Evolutionary conservation across 1,140 invertebrate species (phyloP).

Genomic region (Leptoteleia sp.): DNA sequence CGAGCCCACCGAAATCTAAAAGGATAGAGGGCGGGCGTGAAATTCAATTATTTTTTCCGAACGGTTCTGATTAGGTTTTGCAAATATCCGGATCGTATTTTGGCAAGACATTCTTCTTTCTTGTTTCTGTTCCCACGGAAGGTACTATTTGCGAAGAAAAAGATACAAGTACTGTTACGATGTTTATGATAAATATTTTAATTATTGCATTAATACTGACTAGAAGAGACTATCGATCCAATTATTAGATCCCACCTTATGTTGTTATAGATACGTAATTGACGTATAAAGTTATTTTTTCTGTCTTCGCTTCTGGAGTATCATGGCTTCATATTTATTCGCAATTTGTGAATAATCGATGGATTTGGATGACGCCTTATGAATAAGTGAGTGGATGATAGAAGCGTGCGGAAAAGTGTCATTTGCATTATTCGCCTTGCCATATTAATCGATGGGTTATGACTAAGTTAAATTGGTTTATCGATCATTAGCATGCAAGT

Average conservation of each 20-base stretch:
- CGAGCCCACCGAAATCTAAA: conserved; percentile 1
- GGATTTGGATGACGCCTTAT: conserved; percentile 33
- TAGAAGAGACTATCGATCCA: conserved; percentile 1
- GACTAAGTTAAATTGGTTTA: conserved; percentile 66
- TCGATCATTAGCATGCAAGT: conserved; percentile 51
- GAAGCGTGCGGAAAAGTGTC: conserved; percentile 46
- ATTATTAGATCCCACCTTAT: conserved; percentile 4
- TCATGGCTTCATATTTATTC: conserved; percentile 35
- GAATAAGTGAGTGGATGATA: conserved; percentile 48
- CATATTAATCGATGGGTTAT: conserved; percentile 54
- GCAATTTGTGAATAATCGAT: conserved; percentile 46
- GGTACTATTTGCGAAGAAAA: too few species aligned
- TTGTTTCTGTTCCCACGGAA: conserved; percentile 4
- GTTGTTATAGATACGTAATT: neutral
- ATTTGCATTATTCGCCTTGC: conserved; percentile 49
- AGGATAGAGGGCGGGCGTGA: neutral
- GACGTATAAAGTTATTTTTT: conserved; percentile 3
- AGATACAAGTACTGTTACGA: too few species aligned
- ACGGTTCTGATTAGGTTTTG: conserved; percentile 31
- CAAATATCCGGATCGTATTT: conserved; percentile 37
- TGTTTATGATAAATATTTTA: too few species aligned
- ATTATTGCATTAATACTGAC: conserved; percentile 14
- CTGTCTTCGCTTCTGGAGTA: neutral
- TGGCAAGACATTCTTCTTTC: conserved; percentile 37
- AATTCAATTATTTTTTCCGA: conserved; percentile 40